These are phyloP conservation scores for Myodes glareolus DNA, from an alignment of 2,113 vertebrate species.

Conservation along the genomic window DNA sequence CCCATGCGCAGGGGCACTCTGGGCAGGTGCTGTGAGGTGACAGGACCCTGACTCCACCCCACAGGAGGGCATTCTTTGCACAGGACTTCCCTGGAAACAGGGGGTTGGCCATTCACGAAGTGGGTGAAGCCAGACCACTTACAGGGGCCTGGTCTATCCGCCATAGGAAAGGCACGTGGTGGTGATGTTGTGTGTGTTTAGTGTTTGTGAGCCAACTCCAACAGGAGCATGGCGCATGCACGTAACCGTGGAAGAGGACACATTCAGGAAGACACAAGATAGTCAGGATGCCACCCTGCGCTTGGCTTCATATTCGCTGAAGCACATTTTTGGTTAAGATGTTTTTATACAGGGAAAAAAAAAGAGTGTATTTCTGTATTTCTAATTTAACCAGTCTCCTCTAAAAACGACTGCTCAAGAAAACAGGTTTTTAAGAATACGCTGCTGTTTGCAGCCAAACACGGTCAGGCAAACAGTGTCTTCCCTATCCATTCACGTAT, in stretches of 20 bases:
- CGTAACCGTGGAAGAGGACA: not conserved
- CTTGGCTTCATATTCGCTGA: not conserved
- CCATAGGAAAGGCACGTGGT: accelerated
- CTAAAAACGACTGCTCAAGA: not conserved
- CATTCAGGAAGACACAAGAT: not conserved
- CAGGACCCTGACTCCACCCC: accelerated
- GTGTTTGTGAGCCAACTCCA: too few relatives aligned
- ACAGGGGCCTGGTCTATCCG: accelerated
- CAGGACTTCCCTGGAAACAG: accelerated
- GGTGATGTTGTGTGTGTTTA: accelerated
- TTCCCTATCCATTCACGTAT: not conserved
- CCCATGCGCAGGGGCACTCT: not conserved
- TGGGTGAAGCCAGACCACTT: accelerated
- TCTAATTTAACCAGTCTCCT: not conserved
- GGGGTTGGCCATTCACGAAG: accelerated
- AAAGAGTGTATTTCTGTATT: not conserved
- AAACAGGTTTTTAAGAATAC: not conserved
- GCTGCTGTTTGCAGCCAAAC: not conserved
- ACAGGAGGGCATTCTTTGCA: not conserved
- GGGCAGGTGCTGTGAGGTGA: too few relatives aligned
- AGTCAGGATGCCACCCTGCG: not conserved
- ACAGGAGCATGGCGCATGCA: accelerated
- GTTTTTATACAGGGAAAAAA: not conserved
- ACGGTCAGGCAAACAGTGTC: not conserved
- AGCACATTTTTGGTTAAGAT: not conserved